Evolutionary conservation across 2,113 vertebrate genomes (phyloP).

Genomic region (Rhombomys opimus): DNA sequence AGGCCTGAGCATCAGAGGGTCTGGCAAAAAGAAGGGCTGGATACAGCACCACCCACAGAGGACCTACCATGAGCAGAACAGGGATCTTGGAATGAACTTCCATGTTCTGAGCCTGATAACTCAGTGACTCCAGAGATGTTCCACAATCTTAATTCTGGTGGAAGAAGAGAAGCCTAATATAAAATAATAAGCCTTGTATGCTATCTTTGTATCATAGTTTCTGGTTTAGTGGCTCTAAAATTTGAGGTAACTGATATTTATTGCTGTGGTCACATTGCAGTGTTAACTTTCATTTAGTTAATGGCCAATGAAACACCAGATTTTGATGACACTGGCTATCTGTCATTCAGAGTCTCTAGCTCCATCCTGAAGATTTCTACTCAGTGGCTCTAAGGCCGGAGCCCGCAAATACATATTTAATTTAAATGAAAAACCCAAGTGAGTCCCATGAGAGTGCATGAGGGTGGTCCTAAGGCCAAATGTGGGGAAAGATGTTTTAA

Average conservation of each 20-base stretch:
- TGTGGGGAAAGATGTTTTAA: neutral
- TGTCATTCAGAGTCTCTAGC: neutral
- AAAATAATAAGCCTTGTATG: neutral
- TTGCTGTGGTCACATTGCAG: neutral
- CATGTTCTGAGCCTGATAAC: neutral
- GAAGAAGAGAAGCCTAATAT: neutral
- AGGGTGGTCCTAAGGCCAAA: neutral
- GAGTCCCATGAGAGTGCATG: neutral
- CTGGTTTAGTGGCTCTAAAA: neutral
- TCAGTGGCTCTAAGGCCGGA: neutral
- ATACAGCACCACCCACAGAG: neutral
- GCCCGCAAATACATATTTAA: neutral
- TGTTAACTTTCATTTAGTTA: neutral
- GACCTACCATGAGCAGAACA: no score
- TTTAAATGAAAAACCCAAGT: neutral
- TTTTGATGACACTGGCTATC: neutral
- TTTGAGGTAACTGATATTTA: neutral
- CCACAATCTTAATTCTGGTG: neutral
- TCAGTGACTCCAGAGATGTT: neutral
- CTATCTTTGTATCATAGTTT: no score
- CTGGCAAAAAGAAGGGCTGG: rapidly evolving
- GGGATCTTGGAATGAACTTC: neutral
- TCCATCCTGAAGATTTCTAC: neutral
- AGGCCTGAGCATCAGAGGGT: neutral
- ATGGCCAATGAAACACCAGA: neutral